Conservation (phyloP, 2,888 invertebrate genomes). For the Cheilosia variabilis region DNA sequence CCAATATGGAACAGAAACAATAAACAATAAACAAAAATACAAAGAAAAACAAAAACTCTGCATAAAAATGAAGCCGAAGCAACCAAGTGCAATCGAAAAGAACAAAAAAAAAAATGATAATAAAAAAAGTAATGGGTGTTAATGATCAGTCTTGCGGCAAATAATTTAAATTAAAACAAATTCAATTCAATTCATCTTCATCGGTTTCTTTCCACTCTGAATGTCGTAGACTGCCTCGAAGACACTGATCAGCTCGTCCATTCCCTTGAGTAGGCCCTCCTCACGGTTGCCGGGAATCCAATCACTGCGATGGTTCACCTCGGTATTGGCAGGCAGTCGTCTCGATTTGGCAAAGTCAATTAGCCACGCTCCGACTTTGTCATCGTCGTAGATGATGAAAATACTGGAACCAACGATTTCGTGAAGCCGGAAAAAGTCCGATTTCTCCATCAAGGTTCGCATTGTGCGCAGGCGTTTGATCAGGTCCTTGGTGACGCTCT, state of each 20-base stretch:
- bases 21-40: slow-evolving; percentile 31
- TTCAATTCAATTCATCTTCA: slow-evolving; percentile 51
- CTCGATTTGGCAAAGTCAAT: slow-evolving; percentile 98
- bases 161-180: slow-evolving; percentile 13
- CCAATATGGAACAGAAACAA: slow-evolving; percentile 73
- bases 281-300: slow-evolving; percentile 98
- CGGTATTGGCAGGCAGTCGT: slow-evolving; percentile 87
- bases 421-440: slow-evolving; percentile 92
- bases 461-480: slow-evolving; percentile 90
- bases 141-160: slow-evolving; percentile 73
- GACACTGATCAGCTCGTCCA: slow-evolving; percentile 95
- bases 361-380: slow-evolving; percentile 95
- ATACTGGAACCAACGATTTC: slow-evolving; percentile 98
- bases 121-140: slow-evolving; percentile 23
- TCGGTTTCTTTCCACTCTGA: slow-evolving; percentile 79
- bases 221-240: slow-evolving; percentile 83
- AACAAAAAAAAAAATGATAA: background rate
- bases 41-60: slow-evolving; percentile 32
- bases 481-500: slow-evolving; percentile 87
- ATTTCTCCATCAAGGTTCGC: slow-evolving; percentile 91
- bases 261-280: slow-evolving; percentile 96
- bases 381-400: slow-evolving; percentile 95
- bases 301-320: slow-evolving; percentile 90
- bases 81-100: background rate
- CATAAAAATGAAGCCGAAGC: slow-evolving; percentile 41